Conservation (phyloP, 2,797 vertebrate species). For the Denticeps clupeoides region DNA sequence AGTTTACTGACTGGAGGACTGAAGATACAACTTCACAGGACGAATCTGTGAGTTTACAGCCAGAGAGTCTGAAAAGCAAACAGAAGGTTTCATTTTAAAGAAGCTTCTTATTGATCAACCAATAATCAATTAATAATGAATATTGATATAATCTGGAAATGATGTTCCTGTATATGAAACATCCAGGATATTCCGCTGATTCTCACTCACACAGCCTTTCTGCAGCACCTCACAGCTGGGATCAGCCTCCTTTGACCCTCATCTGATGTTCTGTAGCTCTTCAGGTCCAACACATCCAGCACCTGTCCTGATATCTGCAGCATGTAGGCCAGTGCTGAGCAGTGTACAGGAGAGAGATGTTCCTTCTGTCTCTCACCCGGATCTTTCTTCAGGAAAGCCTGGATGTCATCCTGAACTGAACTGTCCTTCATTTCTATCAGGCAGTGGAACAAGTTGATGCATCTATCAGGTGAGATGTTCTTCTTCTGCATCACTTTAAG, state of each 20-base stretch:
- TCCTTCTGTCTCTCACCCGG: background rate
- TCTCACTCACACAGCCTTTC: background rate
- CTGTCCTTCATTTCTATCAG: constrained; percentile 31
- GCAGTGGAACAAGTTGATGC: constrained; percentile 29
- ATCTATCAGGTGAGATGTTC: constrained; percentile 20
- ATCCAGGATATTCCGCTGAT: background rate
- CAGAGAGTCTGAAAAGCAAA: background rate
- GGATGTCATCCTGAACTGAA: constrained; percentile 21
- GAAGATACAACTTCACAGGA: background rate
- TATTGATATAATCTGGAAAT: background rate
- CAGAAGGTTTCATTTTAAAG: no score
- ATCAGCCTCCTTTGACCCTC: background rate
- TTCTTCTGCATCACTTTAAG: constrained; percentile 16
- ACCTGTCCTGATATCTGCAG: constrained; percentile 16
- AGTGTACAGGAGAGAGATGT: constrained; percentile 7
- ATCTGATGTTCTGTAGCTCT: background rate
- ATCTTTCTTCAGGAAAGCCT: constrained; percentile 10
- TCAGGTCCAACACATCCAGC: constrained; percentile 16
- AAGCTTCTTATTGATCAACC: no score
- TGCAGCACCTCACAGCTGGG: constrained; percentile 2
- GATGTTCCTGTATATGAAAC: background rate
- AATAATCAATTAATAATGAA: no score
- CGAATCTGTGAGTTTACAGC: background rate
- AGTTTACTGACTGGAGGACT: background rate
- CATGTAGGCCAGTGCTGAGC: constrained; percentile 9